Evolutionary conservation across 2,797 vertebrate genomes (phyloP), one percentile per base, ranked within the genome.

Genomic region (Triplophysa bombifrons): DNA sequence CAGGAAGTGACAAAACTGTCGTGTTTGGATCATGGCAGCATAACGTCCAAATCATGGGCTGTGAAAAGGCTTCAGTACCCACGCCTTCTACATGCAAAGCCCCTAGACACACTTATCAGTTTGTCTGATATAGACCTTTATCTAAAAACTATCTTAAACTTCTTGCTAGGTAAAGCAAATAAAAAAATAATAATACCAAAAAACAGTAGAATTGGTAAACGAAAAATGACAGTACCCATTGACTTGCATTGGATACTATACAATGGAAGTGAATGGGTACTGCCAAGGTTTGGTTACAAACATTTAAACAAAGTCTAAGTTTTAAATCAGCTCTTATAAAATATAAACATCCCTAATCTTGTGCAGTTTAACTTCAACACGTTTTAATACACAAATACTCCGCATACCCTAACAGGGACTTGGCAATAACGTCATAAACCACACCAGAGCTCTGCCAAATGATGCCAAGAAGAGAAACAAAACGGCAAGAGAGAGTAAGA

Each of bases 1-100:
- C 30, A 67, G 68, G 74, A 77, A 72, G 74, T 72, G 71, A 41
- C 70, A 73, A 66, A 72, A 80, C 61, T 58, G 22, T 76, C 8
- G 8, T 66, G 19, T 77, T 56, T 76, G 61, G 48, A 70, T 75
- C 65, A 81, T 44, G 61, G 41, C 48, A 71, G 13, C 3, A 27
- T 70, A 71, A 64, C 71, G 73, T 72, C 50, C 25, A 41, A 66
- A 81, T 66, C 74, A 66, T 61, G 41, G 34, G 60, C 22, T 76
- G 41, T 65, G 50, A 72, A 66, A 71, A 67, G 67, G 25, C 68
- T 75, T 75, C 56, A 58, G 51, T 76, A 69, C 74, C 67, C 20
- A 70, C 67, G 27, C 44, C 50, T 71, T 12, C 8, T n/a, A 71
- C 27, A 11, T 55, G 25, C 48, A 71, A 25, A 51, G 48, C 25